A percentile compares a stretch with the other conserved stretches of the same genome.
Conservation (phyloP, 2,113 vertebrate genomes). For the Sylvicapra grimmia region DNA sequence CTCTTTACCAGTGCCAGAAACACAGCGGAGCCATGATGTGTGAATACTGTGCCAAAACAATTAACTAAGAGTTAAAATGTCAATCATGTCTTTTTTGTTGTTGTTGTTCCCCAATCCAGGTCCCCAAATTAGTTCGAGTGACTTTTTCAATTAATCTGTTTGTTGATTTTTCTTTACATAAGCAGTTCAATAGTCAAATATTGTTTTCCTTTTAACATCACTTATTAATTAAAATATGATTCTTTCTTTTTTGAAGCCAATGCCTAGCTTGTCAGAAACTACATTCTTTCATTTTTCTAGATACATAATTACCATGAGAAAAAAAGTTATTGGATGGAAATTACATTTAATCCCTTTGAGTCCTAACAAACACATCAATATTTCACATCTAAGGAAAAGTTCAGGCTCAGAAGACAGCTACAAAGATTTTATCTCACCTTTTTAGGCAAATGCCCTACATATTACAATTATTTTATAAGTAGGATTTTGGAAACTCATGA, state of each 20-base stretch:
- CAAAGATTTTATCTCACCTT: not conserved
- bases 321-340: slow-evolving; percentile 37
- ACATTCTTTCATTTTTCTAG: slow-evolving; percentile 42
- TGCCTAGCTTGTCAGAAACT: slow-evolving; percentile 24
- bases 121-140: not conserved
- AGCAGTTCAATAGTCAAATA: slow-evolving; percentile 39
- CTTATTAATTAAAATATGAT: slow-evolving; percentile 51
- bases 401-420: not conserved
- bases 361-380: slow-evolving; percentile 2
- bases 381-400: slow-evolving; percentile 30
- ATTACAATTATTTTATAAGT: not conserved
- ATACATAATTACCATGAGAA: slow-evolving; percentile 29
- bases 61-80: not conserved
- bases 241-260: slow-evolving; percentile 19
- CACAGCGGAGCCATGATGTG: not conserved
- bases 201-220: slow-evolving; percentile 45
- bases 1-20: not conserved
- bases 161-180: slow-evolving; percentile 39
- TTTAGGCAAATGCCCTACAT: not conserved
- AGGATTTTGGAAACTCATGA: not conserved
- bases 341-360: slow-evolving; percentile 23
- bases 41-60: not conserved
- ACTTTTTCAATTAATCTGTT: slow-evolving; percentile 54
- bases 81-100: not conserved
- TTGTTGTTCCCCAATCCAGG: not conserved